Percentiles rank a stretch among this genome's conserved stretches.
These are phyloP conservation scores for Pterobdella sp. DNA, from an alignment of 2,888 invertebrate species.

Conservation along the genomic window DNA sequence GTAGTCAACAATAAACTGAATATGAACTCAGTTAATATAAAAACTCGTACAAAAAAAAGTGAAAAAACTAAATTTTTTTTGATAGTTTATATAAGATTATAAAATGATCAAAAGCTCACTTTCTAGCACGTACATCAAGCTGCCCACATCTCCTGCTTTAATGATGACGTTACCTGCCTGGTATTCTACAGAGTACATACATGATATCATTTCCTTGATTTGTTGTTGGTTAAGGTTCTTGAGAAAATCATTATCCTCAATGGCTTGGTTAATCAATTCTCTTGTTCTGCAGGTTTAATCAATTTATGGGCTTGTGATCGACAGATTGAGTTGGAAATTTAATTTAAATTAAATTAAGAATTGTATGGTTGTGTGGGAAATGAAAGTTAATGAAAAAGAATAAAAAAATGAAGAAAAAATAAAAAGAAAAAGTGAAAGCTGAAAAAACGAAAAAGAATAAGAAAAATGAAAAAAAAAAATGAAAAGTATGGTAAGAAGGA, in stretches of 20 bases:
- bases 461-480: not conserved
- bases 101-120: too few relatives aligned
- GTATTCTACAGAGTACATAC: constrained; percentile 95
- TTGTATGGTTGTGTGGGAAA: not conserved
- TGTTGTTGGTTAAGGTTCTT: constrained; percentile 78
- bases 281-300: constrained; percentile 64
- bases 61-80: not conserved
- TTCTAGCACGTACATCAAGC: constrained; percentile 74
- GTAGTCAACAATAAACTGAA: too few relatives aligned
- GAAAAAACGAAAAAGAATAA: not conserved
- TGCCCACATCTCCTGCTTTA: constrained; percentile 77
- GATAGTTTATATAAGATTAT: too few relatives aligned
- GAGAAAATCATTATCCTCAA: constrained; percentile 98
- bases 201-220: constrained; percentile 92
- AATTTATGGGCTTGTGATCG: not conserved
- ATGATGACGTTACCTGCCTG: constrained; percentile 67
- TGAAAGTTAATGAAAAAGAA: constrained; percentile 6
- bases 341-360: not conserved
- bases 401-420: not conserved
- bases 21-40: too few relatives aligned
- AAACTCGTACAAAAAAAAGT: not conserved
- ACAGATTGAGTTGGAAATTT: not conserved
- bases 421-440: not conserved
- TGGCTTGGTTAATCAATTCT: constrained; percentile 75
- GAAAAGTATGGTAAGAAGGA: not conserved